These are phyloP conservation scores for Zaprionus ornatus DNA, from an alignment of 1,140 invertebrate species.

Conservation along the genomic window DNA sequence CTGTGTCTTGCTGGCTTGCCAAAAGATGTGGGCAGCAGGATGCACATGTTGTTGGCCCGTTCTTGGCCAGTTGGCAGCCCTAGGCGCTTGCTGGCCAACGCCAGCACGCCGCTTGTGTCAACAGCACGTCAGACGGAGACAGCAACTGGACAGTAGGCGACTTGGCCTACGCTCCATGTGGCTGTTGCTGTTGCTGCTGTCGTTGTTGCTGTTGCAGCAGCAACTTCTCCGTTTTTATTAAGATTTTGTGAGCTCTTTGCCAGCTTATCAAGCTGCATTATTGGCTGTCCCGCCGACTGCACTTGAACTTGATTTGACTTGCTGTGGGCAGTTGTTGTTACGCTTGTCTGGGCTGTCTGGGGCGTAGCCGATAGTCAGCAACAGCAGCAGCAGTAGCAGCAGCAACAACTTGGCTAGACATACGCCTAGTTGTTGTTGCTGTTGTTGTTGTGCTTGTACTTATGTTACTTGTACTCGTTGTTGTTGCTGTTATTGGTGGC, in stretches of 20 bases:
- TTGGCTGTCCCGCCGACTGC: constrained; percentile 55
- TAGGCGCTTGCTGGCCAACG: constrained; percentile 50
- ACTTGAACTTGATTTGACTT: constrained; percentile 65
- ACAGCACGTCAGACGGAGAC: constrained; percentile 71
- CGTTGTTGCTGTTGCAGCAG: constrained; percentile 31
- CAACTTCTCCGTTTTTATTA: constrained; percentile 48
- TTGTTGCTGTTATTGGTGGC: constrained; percentile 54
- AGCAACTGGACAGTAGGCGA: constrained; percentile 66
- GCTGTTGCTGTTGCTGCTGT: constrained; percentile 30
- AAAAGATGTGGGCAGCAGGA: constrained; percentile 68
- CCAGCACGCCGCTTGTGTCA: constrained; percentile 64
- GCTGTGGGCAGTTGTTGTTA: constrained; percentile 80
- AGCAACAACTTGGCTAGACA: constrained; percentile 49
- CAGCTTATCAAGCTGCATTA: constrained; percentile 65
- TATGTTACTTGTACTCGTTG: constrained; percentile 28
- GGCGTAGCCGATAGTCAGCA: constrained; percentile 70
- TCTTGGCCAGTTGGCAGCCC: constrained; percentile 62
- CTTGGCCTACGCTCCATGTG: constrained; percentile 47
- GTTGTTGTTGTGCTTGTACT: constrained; percentile 42
- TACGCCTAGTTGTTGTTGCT: constrained; percentile 46
- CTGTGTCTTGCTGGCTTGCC: constrained; percentile 22
- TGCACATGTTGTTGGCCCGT: constrained; percentile 41
- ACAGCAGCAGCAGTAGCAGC: constrained; percentile 40
- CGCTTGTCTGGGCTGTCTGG: constrained; percentile 72
- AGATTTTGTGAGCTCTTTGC: constrained; percentile 51